Base-by-base conservation (phyloP, 2,888 invertebrate species). In the Galeopsomyia nigrocyanea region DNA sequence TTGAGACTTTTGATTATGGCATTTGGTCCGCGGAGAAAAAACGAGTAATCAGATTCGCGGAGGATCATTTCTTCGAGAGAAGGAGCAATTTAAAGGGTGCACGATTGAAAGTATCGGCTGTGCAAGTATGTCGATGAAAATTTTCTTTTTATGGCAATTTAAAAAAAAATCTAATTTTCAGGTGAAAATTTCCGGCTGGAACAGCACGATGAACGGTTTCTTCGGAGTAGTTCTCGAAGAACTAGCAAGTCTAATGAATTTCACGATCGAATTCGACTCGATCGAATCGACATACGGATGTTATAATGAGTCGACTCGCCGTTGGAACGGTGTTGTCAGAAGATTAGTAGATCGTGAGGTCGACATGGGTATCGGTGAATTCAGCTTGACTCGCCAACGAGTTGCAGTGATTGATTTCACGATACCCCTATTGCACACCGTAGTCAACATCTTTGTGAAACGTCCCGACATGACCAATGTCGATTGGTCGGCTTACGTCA, bases 301-400 rank as follows among this genome's bases (percentile, higher is more conserved):
- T n/a, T 72, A 50, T 60, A 66, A 69, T 39, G 16, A 68, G 0
- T 55, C 75, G 3, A 71, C 71, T 0, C 13, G 71, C 1, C 47
- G 13, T 1, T 84, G 83, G 84, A 78, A 79, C 0, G 84, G 84
- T 7, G 79, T 79, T 49, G 79, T 84, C 5, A 79, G 79, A 0
- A 74, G 77, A 17, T 46, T 84, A 17, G 55, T 49, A 0, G 14
- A 16, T 6, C 56, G 71, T 3, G 58, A 78, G 17, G 79, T 79
- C 0, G 83, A 83, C 58, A 63, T 84, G 0, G 84, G 82, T 0
- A 74, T 80, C 6, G 80, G 79, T 0, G 82, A 81, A 60, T 82
- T 84, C 56, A 77, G 78, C 1, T 78, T 84, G 53, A 83, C 78
- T 2, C 68, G 21, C 0, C 31, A 47, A 0, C 77, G 84, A 14